Evolutionary conservation across 2,113 vertebrate species (phyloP).

Genomic region (Saccopteryx leptura): DNA sequence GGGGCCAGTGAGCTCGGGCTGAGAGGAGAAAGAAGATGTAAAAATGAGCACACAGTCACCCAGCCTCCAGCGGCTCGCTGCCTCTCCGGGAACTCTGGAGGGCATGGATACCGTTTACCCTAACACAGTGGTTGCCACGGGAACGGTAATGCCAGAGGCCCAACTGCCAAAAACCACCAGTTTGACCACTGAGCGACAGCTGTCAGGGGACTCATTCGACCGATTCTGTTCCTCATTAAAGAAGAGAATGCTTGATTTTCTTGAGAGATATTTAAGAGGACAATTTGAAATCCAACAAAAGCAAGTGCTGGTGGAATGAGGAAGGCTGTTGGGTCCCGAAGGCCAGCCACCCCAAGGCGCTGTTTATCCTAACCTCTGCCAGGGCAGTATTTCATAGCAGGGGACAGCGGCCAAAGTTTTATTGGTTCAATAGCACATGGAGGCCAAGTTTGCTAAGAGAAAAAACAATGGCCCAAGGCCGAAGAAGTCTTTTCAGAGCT

Average conservation of each 20-base stretch:
- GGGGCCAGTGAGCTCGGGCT: neutral
- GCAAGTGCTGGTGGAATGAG: neutral
- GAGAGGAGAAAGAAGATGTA: neutral
- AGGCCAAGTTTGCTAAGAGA: constrained; percentile 61
- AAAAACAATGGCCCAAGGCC: constrained; percentile 34
- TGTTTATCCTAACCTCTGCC: neutral
- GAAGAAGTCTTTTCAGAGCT: neutral
- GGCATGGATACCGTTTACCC: constrained; percentile 9
- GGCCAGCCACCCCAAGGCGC: neutral
- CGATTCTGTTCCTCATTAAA: neutral
- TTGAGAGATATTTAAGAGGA: neutral
- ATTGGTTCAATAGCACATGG: neutral
- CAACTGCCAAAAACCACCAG: neutral
- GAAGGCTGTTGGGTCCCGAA: neutral
- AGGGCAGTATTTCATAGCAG: constrained; percentile 9
- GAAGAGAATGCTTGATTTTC: neutral
- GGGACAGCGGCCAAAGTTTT: constrained; percentile 38
- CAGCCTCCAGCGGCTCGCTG: neutral
- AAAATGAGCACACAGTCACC: neutral
- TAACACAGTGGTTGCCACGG: constrained; percentile 57
- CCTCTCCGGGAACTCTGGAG: neutral
- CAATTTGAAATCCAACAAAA: constrained; percentile 1
- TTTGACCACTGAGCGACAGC: neutral
- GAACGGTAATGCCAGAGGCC: neutral
- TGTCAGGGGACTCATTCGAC: neutral